Evolutionary conservation across 2,113 vertebrate genomes (phyloP), one percentile per base, ranked within the genome.

Genomic region (Onychostoma macrolepis): DNA sequence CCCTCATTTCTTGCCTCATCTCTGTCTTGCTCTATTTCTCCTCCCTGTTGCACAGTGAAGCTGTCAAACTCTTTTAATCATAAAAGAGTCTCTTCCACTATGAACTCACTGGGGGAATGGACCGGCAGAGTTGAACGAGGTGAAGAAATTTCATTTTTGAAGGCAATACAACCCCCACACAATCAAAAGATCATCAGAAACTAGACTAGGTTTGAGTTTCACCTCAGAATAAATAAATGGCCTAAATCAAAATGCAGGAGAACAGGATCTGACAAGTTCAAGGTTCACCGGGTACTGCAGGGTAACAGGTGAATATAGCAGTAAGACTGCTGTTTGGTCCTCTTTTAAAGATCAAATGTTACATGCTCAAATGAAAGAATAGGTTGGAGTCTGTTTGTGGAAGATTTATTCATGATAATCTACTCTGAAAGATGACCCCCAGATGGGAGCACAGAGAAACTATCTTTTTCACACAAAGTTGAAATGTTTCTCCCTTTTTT

Each of bases 1-100:
- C 43, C 36, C 45, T 84, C 28, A 13, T 50, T 76, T 76, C 74
- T 48, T 48, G 38, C 7, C 43, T 76, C 76, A 53, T 78, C 48
- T 78, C 45, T 6, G 41, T 71, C 41, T 67, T 65, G n/a, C 58
- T 65, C 36, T 65, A n/a, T 65, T 63, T 81, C 79, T 28, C 69
- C 58, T 81, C 56, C 33, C 33, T 15, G 3, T 26, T 26, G 53
- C 61, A 17, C 80, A 45, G 38, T 82, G 38, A n/a, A 69, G 41
- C 63, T 83, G 81, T 83, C 65, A 83, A 43, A 24, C 81, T 50
- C 28, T 56, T 83, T 83, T 83, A 45, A 71, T 83, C 63, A 71
- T 53, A 38, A 83, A 69, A 71, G 19, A 71, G 63, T 9, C 21
- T 50, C 45, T 69, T 50, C 38, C 65, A 50, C 19, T 71, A 33